These are phyloP conservation scores for Actias luna DNA, from an alignment of 2,888 invertebrate species.

Conservation along the genomic window DNA sequence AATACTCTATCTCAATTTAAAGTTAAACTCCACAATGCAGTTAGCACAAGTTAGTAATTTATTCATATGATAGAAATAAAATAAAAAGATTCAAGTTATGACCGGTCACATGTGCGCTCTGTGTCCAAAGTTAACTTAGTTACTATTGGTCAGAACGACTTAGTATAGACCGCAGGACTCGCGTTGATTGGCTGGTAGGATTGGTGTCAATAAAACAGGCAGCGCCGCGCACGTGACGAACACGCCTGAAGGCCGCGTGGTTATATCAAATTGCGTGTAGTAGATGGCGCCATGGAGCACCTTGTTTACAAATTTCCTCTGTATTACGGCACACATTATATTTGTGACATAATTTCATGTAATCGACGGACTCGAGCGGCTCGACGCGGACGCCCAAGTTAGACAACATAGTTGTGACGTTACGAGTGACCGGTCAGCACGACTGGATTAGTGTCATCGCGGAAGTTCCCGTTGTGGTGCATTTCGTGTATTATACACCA, in stretches of 20 bases:
- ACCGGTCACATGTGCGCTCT: constrained; percentile 73
- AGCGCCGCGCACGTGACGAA: constrained; percentile 56
- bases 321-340: constrained; percentile 24
- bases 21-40: background rate
- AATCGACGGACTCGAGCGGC: constrained; percentile 31
- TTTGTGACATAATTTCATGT: constrained; percentile 65
- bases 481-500: background rate
- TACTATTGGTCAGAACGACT: constrained; percentile 49
- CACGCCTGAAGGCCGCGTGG: constrained; percentile 36
- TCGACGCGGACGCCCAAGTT: background rate
- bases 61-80: constrained; percentile 6
- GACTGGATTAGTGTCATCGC: background rate
- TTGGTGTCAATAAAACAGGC: constrained; percentile 48
- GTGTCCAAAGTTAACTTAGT: constrained; percentile 45
- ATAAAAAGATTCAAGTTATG: constrained; percentile 30
- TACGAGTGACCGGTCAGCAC: background rate
- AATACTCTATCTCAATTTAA: background rate
- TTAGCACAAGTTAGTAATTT: background rate
- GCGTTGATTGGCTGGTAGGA: constrained; percentile 44
- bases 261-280: constrained; percentile 17
- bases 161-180: constrained; percentile 42
- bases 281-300: constrained; percentile 53
- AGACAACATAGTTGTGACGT: constrained; percentile 1
- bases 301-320: constrained; percentile 54
- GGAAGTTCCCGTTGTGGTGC: background rate